Evolutionary conservation across 2,113 vertebrate genomes (phyloP).

Genomic region (Bufo bufo): DNA sequence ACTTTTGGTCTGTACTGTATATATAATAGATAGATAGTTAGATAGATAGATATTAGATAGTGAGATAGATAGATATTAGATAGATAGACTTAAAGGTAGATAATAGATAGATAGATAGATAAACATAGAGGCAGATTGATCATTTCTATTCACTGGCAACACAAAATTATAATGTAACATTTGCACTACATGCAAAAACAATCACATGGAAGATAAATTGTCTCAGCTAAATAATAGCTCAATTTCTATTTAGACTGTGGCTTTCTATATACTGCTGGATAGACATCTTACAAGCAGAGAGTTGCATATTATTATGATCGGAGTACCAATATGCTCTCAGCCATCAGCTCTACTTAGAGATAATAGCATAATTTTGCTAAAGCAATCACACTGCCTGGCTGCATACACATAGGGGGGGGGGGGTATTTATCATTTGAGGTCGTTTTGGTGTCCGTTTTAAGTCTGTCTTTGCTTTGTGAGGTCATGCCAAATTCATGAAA

Average conservation of each 20-base stretch:
- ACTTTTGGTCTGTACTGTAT: too few relatives aligned
- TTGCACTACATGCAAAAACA: background rate
- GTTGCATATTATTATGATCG: slow-evolving; percentile 22
- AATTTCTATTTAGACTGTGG: slow-evolving; percentile 8
- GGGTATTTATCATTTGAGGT: too few relatives aligned
- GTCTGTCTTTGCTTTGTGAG: too few relatives aligned
- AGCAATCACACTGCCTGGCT: slow-evolving; percentile 25
- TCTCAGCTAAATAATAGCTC: background rate
- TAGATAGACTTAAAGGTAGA: too few relatives aligned
- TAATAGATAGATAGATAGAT: background rate
- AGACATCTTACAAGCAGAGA: slow-evolving; percentile 7
- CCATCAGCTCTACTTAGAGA: slow-evolving; percentile 33
- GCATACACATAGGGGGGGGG: background rate
- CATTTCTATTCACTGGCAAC: too few relatives aligned
- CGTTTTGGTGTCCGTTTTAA: too few relatives aligned
- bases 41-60: too few relatives aligned
- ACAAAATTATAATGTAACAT: background rate
- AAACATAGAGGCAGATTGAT: background rate
- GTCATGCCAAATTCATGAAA: too few relatives aligned
- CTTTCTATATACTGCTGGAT: slow-evolving; percentile 5
- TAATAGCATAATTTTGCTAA: slow-evolving; percentile 43
- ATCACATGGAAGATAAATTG: background rate
- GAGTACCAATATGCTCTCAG: slow-evolving; percentile 36
- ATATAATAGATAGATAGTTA: background rate
- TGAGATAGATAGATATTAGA: background rate